A percentile compares a stretch with the other conserved stretches of the same genome.
phyloP scores from a whole-genome alignment of 2,113 vertebrate species.

The Misgurnus anguillicaudatus region DNA sequence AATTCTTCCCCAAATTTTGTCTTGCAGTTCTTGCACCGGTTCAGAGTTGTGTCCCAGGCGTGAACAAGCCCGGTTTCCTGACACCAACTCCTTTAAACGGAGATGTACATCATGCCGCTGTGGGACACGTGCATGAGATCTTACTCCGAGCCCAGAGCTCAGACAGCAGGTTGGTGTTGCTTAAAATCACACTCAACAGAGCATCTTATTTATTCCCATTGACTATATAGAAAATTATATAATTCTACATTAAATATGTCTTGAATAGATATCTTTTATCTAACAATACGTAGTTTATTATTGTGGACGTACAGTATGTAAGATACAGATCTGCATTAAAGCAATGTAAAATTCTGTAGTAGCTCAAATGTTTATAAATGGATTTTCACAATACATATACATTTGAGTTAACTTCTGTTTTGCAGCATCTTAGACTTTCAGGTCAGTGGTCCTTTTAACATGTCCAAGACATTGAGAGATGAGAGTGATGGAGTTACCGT shows the following conservation, averaged over 20 bases:
- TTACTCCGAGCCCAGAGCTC: constrained; percentile 56
- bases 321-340: no score
- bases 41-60: constrained; percentile 57
- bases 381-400: not conserved
- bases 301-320: no score
- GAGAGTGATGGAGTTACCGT: constrained; percentile 16
- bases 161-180: constrained; percentile 40
- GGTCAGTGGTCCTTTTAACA: constrained; percentile 69
- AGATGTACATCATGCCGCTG: constrained; percentile 53
- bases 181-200: not conserved
- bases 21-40: constrained; percentile 64
- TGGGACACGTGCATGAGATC: constrained; percentile 61
- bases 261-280: no score
- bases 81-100: constrained; percentile 59
- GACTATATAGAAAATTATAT: no score
- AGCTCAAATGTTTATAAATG: not conserved
- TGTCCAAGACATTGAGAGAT: constrained; percentile 60
- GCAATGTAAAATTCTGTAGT: not conserved
- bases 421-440: constrained; percentile 70
- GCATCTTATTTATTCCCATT: no score
- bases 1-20: not conserved
- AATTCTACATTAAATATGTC: no score
- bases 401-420: constrained; percentile 18
- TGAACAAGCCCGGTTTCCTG: constrained; percentile 62
- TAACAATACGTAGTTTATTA: no score